Evolutionary conservation across 2,888 invertebrate genomes (phyloP).

Genomic region (Chrysotoxum bicinctum): DNA sequence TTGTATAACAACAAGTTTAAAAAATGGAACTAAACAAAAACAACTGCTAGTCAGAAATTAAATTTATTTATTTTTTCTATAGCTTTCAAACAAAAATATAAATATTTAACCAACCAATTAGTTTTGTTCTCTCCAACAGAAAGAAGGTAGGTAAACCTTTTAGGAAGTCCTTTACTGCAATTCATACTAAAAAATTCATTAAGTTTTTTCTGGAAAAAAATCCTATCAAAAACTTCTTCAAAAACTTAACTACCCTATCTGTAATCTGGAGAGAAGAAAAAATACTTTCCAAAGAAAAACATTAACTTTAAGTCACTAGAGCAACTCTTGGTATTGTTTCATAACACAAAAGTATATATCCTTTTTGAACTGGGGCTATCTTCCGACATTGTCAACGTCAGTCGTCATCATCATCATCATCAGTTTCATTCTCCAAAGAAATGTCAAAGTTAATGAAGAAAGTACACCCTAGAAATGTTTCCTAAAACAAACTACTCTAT

Average conservation of each 20-base stretch:
- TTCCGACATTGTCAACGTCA: neutral
- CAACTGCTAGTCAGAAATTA: too few species aligned
- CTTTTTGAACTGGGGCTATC: conserved; percentile 14
- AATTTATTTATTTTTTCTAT: too few species aligned
- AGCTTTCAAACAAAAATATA: too few species aligned
- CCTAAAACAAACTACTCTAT: conserved; percentile 5
- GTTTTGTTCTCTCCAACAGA: too few species aligned
- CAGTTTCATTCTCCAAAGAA: neutral
- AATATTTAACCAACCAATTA: too few species aligned
- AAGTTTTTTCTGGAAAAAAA: neutral
- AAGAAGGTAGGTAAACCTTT: too few species aligned
- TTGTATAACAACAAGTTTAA: too few species aligned
- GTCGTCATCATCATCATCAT: neutral
- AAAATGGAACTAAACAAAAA: too few species aligned
- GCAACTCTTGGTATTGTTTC: conserved; percentile 18
- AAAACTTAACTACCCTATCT: neutral
- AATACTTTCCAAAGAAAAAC: conserved; percentile 8
- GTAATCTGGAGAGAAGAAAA: neutral
- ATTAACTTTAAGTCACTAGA: conserved; percentile 28
- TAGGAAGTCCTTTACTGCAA: too few species aligned
- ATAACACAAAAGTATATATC: conserved; percentile 1
- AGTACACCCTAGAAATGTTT: conserved; percentile 12
- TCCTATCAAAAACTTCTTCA: neutral
- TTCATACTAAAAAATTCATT: neutral
- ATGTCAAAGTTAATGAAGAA: conserved; percentile 28